Percentiles rank a stretch among this genome's conserved stretches.
Conservation (phyloP, 2,113 vertebrate species). For the Nothocercus nigrocapillus region DNA sequence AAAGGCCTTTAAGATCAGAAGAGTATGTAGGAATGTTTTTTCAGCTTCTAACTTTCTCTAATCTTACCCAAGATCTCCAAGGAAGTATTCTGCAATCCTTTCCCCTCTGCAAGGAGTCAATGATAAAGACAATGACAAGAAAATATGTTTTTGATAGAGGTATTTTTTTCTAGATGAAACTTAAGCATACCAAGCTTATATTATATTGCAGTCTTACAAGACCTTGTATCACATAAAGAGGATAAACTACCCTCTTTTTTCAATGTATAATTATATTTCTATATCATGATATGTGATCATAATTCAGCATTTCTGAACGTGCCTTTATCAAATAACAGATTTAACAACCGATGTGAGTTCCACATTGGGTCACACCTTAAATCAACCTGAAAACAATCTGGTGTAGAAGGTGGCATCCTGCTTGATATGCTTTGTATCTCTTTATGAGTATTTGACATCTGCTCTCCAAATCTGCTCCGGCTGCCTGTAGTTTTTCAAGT, state of each 20-base stretch:
- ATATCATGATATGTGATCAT: background rate
- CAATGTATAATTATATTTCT: background rate
- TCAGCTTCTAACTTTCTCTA: background rate
- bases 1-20: background rate
- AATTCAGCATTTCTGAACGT: background rate
- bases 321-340: background rate
- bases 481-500: constrained; percentile 59
- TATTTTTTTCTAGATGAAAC: background rate
- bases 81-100: background rate
- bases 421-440: constrained; percentile 40
- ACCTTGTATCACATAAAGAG: background rate
- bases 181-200: background rate
- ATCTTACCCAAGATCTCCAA: background rate
- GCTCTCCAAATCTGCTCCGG: constrained; percentile 57
- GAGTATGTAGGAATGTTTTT: background rate
- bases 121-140: background rate
- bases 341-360: background rate
- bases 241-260: background rate
- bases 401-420: constrained; percentile 25
- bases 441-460: constrained; percentile 66
- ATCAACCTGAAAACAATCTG: constrained; percentile 23
- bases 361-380: background rate
- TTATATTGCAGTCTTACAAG: background rate
- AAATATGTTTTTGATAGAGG: background rate
- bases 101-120: background rate